Evolutionary conservation across 2,888 invertebrate species (phyloP).

Genomic region (Abscondita cerata): DNA sequence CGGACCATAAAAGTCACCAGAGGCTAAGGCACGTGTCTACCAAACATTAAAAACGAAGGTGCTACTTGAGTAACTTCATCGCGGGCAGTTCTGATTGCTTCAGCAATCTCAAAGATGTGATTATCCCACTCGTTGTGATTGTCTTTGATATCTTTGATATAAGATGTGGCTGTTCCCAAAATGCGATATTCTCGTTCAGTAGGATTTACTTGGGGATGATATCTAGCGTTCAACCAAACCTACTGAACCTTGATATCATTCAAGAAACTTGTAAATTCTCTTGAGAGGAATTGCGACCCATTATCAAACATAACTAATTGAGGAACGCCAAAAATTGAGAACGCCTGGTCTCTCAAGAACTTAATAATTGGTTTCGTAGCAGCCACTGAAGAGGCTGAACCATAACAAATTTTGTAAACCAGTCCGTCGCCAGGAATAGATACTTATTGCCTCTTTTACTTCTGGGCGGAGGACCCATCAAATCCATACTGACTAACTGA

Average conservation of each 20-base stretch:
- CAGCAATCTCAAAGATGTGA: not conserved
- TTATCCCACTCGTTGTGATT: not conserved
- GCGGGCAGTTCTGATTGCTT: not conserved
- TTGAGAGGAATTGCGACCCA: slow-evolving; percentile 26
- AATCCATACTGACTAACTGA: slow-evolving; percentile 31
- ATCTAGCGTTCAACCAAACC: not conserved
- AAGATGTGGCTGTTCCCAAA: not conserved
- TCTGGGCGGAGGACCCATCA: slow-evolving; percentile 31
- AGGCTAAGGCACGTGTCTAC: not conserved
- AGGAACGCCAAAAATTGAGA: slow-evolving; percentile 30
- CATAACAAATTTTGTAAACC: slow-evolving; percentile 24
- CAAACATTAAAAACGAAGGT: not conserved
- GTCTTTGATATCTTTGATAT: not conserved
- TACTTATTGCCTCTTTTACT: slow-evolving; percentile 25
- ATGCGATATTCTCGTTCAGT: not conserved
- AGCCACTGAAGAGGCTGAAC: slow-evolving; percentile 24
- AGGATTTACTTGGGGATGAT: not conserved
- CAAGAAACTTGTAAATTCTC: slow-evolving; percentile 14
- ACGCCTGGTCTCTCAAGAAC: slow-evolving; percentile 25
- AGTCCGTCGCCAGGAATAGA: slow-evolving; percentile 32
- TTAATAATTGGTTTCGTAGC: slow-evolving; percentile 13
- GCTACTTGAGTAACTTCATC: not conserved
- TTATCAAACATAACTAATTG: slow-evolving; percentile 31
- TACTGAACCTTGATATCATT: not conserved
- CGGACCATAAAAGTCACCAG: not conserved